Percentiles rank a stretch among this genome's conserved stretches.
These are phyloP conservation scores for Drosophila mimica DNA, from an alignment of 2,888 invertebrate genomes.

Conservation along the genomic window DNA sequence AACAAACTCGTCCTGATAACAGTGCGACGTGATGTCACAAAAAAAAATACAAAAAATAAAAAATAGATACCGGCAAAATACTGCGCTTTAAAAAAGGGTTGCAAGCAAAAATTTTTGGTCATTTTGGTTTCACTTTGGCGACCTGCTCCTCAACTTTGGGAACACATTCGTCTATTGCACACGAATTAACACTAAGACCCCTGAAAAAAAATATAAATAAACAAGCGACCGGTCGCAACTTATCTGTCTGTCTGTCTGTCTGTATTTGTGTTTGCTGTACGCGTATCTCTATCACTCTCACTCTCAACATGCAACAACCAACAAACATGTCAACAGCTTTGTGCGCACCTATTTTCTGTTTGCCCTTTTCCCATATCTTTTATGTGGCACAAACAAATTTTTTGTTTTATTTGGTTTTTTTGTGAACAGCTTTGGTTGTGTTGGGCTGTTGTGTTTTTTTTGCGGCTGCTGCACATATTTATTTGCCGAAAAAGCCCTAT, in stretches of 20 bases:
- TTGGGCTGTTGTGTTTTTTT: conserved; percentile 39
- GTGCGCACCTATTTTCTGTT: conserved; percentile 48
- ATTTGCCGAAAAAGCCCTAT: conserved; percentile 71
- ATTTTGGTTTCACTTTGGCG: conserved; percentile 7
- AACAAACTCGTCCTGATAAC: conserved; percentile 55
- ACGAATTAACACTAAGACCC: conserved; percentile 73
- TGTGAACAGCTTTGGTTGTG: conserved; percentile 25
- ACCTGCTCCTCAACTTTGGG: conserved; percentile 37
- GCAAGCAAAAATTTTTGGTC: conserved; percentile 16
- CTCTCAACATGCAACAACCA: conserved; percentile 9
- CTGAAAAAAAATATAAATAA: conserved; percentile 57
- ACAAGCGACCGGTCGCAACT: conserved; percentile 50
- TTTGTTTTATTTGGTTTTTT: conserved; percentile 14
- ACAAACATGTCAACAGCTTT: conserved; percentile 73
- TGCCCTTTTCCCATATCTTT: conserved; percentile 43
- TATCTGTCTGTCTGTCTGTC: conserved; percentile 49
- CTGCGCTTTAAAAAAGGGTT: conserved; percentile 25
- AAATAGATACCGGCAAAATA: conserved; percentile 18
- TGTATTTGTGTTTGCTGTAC: conserved; percentile 27
- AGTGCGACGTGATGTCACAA: conserved; percentile 52
- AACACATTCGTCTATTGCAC: conserved; percentile 78
- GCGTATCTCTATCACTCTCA: conserved; percentile 30
- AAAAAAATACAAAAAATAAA: conserved; percentile 18
- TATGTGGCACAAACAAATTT: conserved; percentile 21
- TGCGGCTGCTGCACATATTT: conserved; percentile 72